Conservation (phyloP, 2,113 vertebrate species). For the Cryptomyrus ogoouensis region DNA sequence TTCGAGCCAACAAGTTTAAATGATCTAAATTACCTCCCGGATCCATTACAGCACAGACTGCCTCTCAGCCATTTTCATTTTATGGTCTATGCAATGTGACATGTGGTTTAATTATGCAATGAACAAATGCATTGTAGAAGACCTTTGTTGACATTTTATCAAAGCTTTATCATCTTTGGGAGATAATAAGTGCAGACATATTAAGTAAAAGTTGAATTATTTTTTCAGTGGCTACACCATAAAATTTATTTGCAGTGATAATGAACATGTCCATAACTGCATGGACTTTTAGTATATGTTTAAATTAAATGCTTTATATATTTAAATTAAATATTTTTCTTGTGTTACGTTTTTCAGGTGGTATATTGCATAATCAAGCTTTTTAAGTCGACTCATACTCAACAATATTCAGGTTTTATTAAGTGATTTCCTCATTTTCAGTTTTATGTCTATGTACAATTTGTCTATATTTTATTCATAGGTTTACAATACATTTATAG, state of each 20-base stretch:
- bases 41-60: background rate
- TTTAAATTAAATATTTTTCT: background rate
- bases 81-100: background rate
- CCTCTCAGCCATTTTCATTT: background rate
- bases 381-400: background rate
- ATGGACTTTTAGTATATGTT: background rate
- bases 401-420: background rate
- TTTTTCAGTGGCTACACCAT: background rate
- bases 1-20: constrained; percentile 20
- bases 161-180: background rate
- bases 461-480: background rate
- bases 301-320: background rate
- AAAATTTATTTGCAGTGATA: background rate
- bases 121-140: background rate
- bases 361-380: background rate
- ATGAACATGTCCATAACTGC: background rate
- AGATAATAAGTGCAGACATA: background rate
- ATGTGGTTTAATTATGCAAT: background rate
- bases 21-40: background rate
- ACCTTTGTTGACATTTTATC: background rate
- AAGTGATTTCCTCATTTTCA: background rate
- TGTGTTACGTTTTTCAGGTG: background rate
- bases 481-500: background rate
- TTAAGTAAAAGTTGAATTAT: background rate
- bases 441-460: background rate